Evolutionary conservation across 2,888 invertebrate species (phyloP).

Genomic region (Agrochola circellaris): DNA sequence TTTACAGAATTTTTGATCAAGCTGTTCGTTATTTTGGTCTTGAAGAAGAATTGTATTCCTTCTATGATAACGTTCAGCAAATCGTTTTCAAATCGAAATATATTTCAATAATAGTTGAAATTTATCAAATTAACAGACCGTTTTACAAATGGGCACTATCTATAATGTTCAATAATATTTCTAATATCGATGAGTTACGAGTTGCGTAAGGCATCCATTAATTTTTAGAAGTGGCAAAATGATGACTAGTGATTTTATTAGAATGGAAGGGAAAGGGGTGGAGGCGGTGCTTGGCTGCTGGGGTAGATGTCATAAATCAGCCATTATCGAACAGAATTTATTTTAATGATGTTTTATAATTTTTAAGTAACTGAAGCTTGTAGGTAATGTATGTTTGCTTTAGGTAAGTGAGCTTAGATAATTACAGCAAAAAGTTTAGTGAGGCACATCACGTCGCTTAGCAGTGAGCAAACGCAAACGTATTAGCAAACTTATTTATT

Average conservation of each 20-base stretch:
- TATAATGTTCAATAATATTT: conserved; percentile 61
- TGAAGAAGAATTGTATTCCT: conserved; percentile 1
- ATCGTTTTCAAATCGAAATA: conserved; percentile 31
- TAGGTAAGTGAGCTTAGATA: neutral
- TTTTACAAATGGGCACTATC: conserved; percentile 51
- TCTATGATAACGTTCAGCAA: conserved; percentile 22
- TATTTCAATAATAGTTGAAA: conserved; percentile 41
- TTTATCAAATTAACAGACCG: conserved; percentile 46
- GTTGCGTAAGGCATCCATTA: conserved; percentile 56
- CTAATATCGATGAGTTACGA: conserved; percentile 57
- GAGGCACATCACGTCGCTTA: neutral
- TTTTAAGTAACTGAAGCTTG: conserved; percentile 26
- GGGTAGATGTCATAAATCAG: conserved; percentile 53
- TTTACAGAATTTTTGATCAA: neutral
- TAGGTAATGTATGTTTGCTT: conserved; percentile 3
- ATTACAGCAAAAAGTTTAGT: neutral
- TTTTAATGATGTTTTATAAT: conserved; percentile 38
- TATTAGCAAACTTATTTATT: neutral
- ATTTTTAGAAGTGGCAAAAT: conserved; percentile 60
- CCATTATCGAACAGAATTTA: conserved; percentile 37
- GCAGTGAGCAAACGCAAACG: neutral
- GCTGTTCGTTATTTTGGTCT: neutral
- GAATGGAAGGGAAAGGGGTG: conserved; percentile 31
- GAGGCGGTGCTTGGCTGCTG: conserved; percentile 21
- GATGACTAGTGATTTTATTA: conserved; percentile 57